A percentile compares a stretch with the other conserved stretches of the same genome.
These are phyloP conservation scores for Netelia inedita DNA, from an alignment of 2,888 invertebrate species.

Conservation along the genomic window DNA sequence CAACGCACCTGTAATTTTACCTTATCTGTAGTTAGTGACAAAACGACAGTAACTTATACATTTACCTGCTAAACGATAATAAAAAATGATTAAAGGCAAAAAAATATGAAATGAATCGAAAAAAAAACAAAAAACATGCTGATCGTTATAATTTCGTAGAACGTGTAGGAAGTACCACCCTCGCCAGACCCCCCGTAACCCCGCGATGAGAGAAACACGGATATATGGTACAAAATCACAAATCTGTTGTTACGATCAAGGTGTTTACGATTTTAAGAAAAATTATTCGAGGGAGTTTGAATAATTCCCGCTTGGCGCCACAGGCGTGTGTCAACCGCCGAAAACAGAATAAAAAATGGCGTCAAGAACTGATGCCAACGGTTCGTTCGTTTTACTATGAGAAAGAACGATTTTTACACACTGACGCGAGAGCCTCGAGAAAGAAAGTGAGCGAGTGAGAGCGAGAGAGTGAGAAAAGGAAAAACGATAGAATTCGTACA, in stretches of 20 bases:
- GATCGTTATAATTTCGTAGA: conserved; percentile 62
- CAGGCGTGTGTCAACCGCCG: neutral
- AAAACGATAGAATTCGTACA: conserved; percentile 25
- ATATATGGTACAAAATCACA: conserved; percentile 34
- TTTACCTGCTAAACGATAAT: conserved; percentile 81
- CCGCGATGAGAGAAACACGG: conserved; percentile 22
- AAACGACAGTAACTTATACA: conserved; percentile 82
- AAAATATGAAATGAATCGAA: conserved; percentile 65
- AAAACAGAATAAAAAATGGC: neutral
- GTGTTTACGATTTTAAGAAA: conserved; percentile 47
- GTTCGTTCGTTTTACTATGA: conserved; percentile 10
- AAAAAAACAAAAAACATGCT: conserved; percentile 42
- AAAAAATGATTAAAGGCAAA: conserved; percentile 79
- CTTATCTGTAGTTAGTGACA: conserved; percentile 82
- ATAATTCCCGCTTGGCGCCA: neutral
- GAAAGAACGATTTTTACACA: conserved; percentile 53
- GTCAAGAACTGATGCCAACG: neutral
- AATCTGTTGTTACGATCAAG: conserved; percentile 30
- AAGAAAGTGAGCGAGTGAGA: neutral
- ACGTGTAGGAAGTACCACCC: conserved; percentile 44
- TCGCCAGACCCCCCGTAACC: neutral
- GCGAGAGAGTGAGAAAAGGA: conserved; percentile 4
- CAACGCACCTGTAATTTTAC: conserved; percentile 81
- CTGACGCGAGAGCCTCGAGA: conserved; percentile 48
- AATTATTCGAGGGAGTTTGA: neutral